Base-by-base conservation (phyloP, 2,113 vertebrate species). In the Tonatia bakeri region DNA sequence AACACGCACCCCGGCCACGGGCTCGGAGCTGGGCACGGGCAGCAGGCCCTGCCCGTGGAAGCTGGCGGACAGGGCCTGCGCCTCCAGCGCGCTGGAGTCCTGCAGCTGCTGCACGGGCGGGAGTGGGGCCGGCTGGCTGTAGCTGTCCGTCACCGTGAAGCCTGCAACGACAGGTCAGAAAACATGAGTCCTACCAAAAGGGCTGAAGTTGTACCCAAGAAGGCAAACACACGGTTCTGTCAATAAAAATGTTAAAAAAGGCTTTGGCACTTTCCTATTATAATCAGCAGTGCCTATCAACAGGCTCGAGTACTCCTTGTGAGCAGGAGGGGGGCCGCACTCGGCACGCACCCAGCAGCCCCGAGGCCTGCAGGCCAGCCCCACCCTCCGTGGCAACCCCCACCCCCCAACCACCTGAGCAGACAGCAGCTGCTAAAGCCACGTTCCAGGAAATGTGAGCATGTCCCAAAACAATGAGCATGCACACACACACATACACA, bases 81-180 rank as follows among this genome's bases (percentile, higher is more conserved):
- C 99, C 97, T 99, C 99, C 87, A 99, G 98, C 0, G 99, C 99
- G 98, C 99, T 99, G 24, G 99, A 99, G 94, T 99, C 99, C 96
- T 99, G 99, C 28, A 99, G 98, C 97, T 99, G 99, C 87, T 99
- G 99, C 61, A 99, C 99, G 1, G 99, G 98, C 72, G 99, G 98
- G 97, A 99, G 99, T 70, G 99, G 98, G 72, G 98, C 45, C 97
- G 99, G 99, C 91, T 99, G 99, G 96, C 87, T 98, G 97, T 99
- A 99, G 45, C 99, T 98, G 20, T 99, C 99, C n/a, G 98, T 96
- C 96, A 99, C 99, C 54, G 99, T 96, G 97, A 99, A 99, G 94
- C 99, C 99, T 99, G 95, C 31, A 95, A 96, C 31, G 95, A 98
- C 22, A 96, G 96, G 97, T 91, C 40, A 93, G 16, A 79, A 40